These are phyloP conservation scores for Rhodophaea formosa DNA, from an alignment of 2,888 invertebrate species.

Conservation along the genomic window DNA sequence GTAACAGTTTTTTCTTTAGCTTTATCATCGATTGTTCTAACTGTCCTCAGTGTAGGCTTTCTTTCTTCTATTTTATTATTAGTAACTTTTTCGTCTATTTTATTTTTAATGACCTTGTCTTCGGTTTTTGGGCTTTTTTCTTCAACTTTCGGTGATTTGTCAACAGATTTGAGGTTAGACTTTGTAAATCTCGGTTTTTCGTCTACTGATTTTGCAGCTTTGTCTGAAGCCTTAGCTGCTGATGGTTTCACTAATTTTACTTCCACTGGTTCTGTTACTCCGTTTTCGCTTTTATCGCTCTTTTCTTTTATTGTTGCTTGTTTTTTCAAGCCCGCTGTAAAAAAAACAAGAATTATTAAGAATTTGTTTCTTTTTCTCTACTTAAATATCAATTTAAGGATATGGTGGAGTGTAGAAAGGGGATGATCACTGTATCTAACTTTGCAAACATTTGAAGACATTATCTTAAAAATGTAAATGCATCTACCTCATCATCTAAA, in stretches of 20 bases:
- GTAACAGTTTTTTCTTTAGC: constrained; percentile 70
- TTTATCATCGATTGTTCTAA: constrained; percentile 71
- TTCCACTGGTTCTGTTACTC: constrained; percentile 56
- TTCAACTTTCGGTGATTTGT: constrained; percentile 47
- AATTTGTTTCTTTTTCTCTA: too few species aligned
- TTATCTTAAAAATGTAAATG: too few species aligned
- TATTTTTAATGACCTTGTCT: constrained; percentile 46
- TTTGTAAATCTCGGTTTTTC: constrained; percentile 65
- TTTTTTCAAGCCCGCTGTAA: constrained; percentile 71
- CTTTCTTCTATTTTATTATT: constrained; percentile 43
- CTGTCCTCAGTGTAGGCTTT: constrained; percentile 59
- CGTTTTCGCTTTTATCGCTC: constrained; percentile 67
- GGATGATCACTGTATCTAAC: too few species aligned
- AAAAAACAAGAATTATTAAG: constrained; percentile 16
- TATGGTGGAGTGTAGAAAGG: too few species aligned
- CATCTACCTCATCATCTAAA: too few species aligned
- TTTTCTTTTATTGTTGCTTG: constrained; percentile 72
- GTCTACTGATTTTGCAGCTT: constrained; percentile 50
- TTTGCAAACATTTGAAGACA: too few species aligned
- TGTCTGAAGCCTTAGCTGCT: constrained; percentile 62
- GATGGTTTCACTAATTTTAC: constrained; percentile 71
- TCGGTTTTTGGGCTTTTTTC: constrained; percentile 31
- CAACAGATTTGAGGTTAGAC: constrained; percentile 44
- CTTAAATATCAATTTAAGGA: too few species aligned
- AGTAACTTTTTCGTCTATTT: constrained; percentile 39